Evolutionary conservation across 1,140 invertebrate genomes (phyloP).

Genomic region (Papilio glaucus): DNA sequence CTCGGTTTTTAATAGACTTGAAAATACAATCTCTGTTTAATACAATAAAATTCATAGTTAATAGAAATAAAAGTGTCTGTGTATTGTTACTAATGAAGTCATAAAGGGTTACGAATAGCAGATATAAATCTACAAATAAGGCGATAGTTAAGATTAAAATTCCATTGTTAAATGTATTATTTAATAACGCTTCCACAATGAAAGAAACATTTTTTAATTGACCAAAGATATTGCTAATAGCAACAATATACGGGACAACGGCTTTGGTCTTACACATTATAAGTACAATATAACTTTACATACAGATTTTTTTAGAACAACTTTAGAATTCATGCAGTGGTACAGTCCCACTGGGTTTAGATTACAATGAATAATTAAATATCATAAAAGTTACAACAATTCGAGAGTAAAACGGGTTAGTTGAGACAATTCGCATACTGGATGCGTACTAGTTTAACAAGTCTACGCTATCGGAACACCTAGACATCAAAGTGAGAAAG

Average conservation of each 20-base stretch:
- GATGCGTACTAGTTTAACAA: slow-evolving; percentile 52
- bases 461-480: slow-evolving; percentile 73
- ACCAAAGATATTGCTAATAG: slow-evolving; percentile 80
- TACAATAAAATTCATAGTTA: neutral
- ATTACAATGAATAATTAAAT: neutral
- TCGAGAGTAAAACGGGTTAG: slow-evolving; percentile 8
- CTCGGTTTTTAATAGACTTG: slow-evolving; percentile 48
- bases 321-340: slow-evolving; percentile 41
- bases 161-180: slow-evolving; percentile 60
- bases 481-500: slow-evolving; percentile 70
- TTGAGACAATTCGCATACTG: neutral
- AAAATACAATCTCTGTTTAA: slow-evolving; percentile 9
- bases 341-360: neutral
- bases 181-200: slow-evolving; percentile 68
- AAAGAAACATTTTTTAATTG: slow-evolving; percentile 80
- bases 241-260: slow-evolving; percentile 72
- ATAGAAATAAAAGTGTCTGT: neutral
- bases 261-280: slow-evolving; percentile 77
- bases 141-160: slow-evolving; percentile 67
- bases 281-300: slow-evolving; percentile 64
- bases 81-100: slow-evolving; percentile 1
- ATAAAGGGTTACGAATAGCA: neutral
- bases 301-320: slow-evolving; percentile 54
- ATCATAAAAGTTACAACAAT: slow-evolving; percentile 24
- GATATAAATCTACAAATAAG: slow-evolving; percentile 41